Base-by-base conservation (phyloP, 2,113 vertebrate species). In the Myotis brandtii region DNA sequence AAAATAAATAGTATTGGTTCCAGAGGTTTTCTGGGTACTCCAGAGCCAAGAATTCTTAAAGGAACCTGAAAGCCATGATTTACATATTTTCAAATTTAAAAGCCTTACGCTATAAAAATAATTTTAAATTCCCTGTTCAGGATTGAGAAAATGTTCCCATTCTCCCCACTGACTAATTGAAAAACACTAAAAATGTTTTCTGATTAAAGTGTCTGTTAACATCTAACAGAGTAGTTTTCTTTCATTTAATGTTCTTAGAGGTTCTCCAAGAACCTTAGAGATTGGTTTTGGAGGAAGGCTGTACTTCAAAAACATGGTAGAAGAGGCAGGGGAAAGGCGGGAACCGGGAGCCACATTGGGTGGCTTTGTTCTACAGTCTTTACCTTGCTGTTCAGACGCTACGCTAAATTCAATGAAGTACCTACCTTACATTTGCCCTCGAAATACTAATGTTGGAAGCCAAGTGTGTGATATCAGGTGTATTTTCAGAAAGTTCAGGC, bases 401-500 rank as follows among this genome's bases (percentile, higher is more conserved):
- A 40, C n/a, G 40, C 20, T 54, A 40, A 73, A 69, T 75, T 94
- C 52, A 72, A 2, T 14, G 52, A 75, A 89, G 34, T 37, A 8
- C 6, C 34, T 73, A 32, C 70, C 85, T 82, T 90, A 8, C 7
- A 4, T 84, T 43, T 72, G 62, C 48, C 75, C 43, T 62, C 37
- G 48, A n/a, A 56, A 34, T 52, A 86, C 1, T 69, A 16, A 27
- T 70, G 70, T 89, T 83, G 56, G 62, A 91, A 46, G 62, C 34
- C 56, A 43, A n/a, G 11, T 70, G 4, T 30, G 9, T 40, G 18
- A 23, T n/a, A 64, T 34, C 62, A 69, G 84, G 23, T 85, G 37
- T 69, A 25, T 80, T 93, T 92, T 40, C 75, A 83, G 87, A 93
- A 94, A 1, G 62, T 93, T 69, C 0, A 46, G 66, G n/a, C 90